Evolutionary conservation across 2,797 vertebrate species (phyloP).

Genomic region (Pseudochaenichthys georgianus): DNA sequence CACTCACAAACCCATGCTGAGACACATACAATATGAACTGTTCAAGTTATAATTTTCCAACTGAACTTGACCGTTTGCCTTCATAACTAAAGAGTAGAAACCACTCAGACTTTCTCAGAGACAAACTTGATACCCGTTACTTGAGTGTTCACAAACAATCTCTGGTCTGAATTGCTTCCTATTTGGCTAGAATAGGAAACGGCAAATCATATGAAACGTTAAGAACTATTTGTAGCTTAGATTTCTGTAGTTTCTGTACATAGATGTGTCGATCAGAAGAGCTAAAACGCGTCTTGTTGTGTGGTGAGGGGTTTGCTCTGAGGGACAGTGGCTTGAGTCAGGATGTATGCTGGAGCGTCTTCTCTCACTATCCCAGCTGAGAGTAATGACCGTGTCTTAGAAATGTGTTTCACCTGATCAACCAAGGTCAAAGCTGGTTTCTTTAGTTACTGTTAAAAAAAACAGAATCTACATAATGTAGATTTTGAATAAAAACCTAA

Average conservation of each 20-base stretch:
- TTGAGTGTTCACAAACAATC: not conserved
- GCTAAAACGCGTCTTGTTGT: not conserved
- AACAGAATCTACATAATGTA: too few species aligned
- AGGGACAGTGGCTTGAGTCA: not conserved
- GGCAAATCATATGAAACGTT: not conserved
- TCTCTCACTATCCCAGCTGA: not conserved
- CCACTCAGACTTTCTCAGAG: not conserved
- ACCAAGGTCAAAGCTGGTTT: not conserved
- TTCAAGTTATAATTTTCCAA: not conserved
- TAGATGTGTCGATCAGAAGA: not conserved
- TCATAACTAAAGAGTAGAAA: not conserved
- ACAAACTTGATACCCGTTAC: slow-evolving; percentile 6
- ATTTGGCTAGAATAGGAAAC: not conserved
- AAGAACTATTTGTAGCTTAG: too few species aligned
- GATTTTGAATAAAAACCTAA: too few species aligned
- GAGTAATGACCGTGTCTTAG: not conserved
- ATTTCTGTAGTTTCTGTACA: not conserved
- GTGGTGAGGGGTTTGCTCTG: too few species aligned
- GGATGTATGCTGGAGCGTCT: not conserved
- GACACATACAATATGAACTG: not conserved
- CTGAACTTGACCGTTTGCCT: not conserved
- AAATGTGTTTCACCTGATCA: not conserved
- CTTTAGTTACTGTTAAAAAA: not conserved
- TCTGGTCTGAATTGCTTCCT: not conserved
- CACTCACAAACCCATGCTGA: not conserved